Evolutionary conservation across 2,888 invertebrate genomes (phyloP), one percentile per base, ranked within the genome.

Genomic region (Chromoteleia sp.): DNA sequence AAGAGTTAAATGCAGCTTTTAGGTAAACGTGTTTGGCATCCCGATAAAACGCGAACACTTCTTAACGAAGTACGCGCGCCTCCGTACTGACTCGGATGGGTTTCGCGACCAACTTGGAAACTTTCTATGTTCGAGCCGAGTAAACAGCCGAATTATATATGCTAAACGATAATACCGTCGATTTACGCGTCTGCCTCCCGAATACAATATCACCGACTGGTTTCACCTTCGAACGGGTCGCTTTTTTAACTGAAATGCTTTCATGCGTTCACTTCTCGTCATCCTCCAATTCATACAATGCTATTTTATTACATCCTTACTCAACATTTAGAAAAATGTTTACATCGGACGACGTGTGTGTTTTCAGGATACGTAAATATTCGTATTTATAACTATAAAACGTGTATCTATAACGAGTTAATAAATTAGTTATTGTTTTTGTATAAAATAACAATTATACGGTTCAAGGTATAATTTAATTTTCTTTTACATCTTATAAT

Each of bases 1-100:
- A n/a, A n/a, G n/a, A n/a, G n/a, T 82, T 84, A 81, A 81, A 76
- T 71, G 81, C 79, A 73, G 81, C 81, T 83, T 79, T 83, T 76
- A 81, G 61, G 59, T 56, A 78, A 78, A 79, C 78, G 83, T 81
- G 83, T 73, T 82, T 58, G 73, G 83, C 78, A 85, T 77, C 63
- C 71, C 41, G 73, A 81, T 84, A 79, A 77, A 81, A 76, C 70
- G 76, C 73, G 68, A 74, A 58, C 76, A 12, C 73, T 75, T 83
- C 76, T 76, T 83, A 81, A 81, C 70, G 82, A 78, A 78, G 56
- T 63, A 25, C 73, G 61, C 73, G 68, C 59, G 58, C 36, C 59
- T 36, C 14, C 33, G 39, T 39, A 15, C 48, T 12, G 21, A 68
- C 48, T 52, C 36, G 61, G 54, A 75, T 65, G 58, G 29, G 25